Base-by-base conservation (phyloP, 2,797 vertebrate genomes). In the Anableps anableps region DNA sequence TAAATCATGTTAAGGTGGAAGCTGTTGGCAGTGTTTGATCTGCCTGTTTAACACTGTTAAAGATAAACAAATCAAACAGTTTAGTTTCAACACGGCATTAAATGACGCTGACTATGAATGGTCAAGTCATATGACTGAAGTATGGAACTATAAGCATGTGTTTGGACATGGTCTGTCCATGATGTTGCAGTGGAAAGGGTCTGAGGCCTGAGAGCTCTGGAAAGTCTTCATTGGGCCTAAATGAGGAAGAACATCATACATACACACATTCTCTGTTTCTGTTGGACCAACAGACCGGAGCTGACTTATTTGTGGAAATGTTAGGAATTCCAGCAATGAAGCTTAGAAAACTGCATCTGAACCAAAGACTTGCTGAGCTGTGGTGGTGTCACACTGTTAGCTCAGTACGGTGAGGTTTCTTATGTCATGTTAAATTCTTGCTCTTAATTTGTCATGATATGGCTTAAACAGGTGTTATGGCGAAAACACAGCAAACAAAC, bases 271-370 rank as follows among this genome's bases (percentile, higher is more conserved):
- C 77, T 85, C 79, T 95, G 94, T 95, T 95, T 93, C 94, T 94
- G 88, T 96, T 96, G 94, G 94, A 95, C 84, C 48, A 79, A 70
- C 58, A 21, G 14, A 70, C 85, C 93, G 93, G 93, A 95, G 94
- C 95, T 94, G 88, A 93, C 88, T 94, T 95, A 95, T 95, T 95
- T 96, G 93, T 95, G 94, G 91, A 96, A 95, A 95, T 95, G 94
- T 95, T 85, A 94, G 93, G 95, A 96, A 96, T 96, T 96, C 85
- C 80, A 95, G 92, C 91, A 92, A 95, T 95, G 94, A 87, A 80
- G 89, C 88, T 85, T 53, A 85, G 85, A 91, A 94, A 92, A 92
- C 80, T 91, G 80, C 91, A 88, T 17, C 60, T 74, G 88, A 86
- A 93, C 91, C 87, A 89, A 90, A 92, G 88, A 91, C 80, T 91